phyloP scores from a whole-genome alignment of 2,113 vertebrate genomes.

The Calyptomena viridis region DNA sequence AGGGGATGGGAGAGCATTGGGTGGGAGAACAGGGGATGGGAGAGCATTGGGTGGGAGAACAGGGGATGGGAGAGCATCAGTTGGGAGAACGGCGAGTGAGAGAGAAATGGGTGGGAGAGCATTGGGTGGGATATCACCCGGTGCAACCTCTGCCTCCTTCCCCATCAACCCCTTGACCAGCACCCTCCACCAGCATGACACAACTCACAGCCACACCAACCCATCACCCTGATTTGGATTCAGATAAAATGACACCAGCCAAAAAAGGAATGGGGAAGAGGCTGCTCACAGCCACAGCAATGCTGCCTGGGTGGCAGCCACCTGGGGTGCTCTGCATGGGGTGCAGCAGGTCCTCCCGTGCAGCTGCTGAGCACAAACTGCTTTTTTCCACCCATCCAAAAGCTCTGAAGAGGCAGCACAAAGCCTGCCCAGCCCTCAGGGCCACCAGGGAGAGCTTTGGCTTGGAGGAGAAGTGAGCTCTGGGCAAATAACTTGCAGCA shows the following conservation, averaged over 20 bases:
- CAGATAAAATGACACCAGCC: not conserved
- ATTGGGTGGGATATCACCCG: not conserved
- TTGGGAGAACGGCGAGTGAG: not conserved
- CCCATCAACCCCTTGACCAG: not conserved
- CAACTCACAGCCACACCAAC: not conserved
- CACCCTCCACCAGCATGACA: not conserved
- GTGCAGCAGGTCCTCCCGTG: not conserved
- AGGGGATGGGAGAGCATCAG: too few relatives aligned
- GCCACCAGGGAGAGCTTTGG: not conserved
- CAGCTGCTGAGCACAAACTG: not conserved
- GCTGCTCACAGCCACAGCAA: rapidly evolving
- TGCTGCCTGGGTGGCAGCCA: not conserved
- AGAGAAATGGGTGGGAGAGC: not conserved
- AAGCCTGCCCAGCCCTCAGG: not conserved
- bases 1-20: not conserved
- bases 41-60: not conserved
- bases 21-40: not conserved
- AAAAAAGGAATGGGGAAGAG: not conserved
- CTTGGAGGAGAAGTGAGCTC: not conserved
- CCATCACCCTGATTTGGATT: rapidly evolving
- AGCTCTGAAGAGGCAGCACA: not conserved
- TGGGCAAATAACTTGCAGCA: not conserved
- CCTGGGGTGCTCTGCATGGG: not conserved
- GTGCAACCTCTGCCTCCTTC: not conserved
- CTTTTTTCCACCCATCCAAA: not conserved